phyloP scores from a whole-genome alignment of 2,888 invertebrate species.

The Plebejus anna region DNA sequence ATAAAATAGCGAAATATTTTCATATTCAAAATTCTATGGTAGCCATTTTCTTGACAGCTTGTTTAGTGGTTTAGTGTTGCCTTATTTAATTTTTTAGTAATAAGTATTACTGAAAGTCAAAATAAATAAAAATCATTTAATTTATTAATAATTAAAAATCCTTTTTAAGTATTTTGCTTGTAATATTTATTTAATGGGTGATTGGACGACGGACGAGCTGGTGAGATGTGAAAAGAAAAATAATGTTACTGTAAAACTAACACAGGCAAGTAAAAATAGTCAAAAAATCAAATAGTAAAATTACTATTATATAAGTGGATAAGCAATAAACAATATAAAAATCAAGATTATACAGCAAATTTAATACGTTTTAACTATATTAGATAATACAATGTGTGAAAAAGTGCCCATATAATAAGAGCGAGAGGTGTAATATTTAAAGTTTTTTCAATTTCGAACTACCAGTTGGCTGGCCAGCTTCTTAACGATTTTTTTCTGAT shows the following conservation, averaged over 20 bases:
- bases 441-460: too few relatives aligned
- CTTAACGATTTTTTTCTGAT: neutral
- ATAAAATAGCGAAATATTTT: conserved; percentile 4
- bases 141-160: neutral
- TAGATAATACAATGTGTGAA: neutral
- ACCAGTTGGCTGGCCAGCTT: too few relatives aligned
- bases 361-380: neutral
- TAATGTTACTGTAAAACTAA: neutral
- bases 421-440: too few relatives aligned
- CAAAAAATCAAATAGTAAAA: too few relatives aligned
- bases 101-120: neutral
- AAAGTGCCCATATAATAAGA: neutral
- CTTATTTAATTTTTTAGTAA: neutral
- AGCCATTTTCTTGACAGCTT: neutral
- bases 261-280: neutral
- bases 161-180: conserved; percentile 31
- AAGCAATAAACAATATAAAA: neutral
- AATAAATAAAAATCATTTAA: neutral
- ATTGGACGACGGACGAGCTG: conserved; percentile 36
- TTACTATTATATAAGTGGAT: too few relatives aligned
- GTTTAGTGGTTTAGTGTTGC: neutral
- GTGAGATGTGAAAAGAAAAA: conserved; percentile 33
- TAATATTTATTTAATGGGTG: conserved; percentile 27
- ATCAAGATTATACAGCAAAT: neutral
- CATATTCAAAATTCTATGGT: neutral